Evolutionary conservation across 2,797 vertebrate genomes (phyloP), one percentile per base, ranked within the genome.

Genomic region (Odontamblyopus lacepedii): DNA sequence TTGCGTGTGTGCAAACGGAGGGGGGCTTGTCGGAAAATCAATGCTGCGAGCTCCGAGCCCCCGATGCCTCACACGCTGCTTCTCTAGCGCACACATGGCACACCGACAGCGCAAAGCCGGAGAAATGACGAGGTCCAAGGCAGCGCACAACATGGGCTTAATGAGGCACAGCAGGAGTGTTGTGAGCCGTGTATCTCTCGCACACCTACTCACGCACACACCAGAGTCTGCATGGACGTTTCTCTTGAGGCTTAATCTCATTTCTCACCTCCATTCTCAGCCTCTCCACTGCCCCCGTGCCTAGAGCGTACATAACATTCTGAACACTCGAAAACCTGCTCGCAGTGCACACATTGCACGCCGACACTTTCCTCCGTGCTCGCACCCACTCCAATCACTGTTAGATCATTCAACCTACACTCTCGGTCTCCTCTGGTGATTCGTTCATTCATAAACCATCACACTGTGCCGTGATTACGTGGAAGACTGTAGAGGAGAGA

Each of bases 131-230:
- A 86, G 87, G 91, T 92, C 89, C 78, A 82, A 83, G 85, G 88
- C 88, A 77, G 83, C 76, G 83, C 91, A 51, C 91, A 87, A 90
- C 90, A 88, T 89, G 92, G 88, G 88, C 87, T 92, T 92, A 92
- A 93, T 93, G 91, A 93, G 91, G 89, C 91, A 83, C 91, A 92
- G 91, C 90, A 91, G 91, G 90, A 74, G 87, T 29, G 85, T 85
- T 77, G 68, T 50, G 79, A 56, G 62, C 82, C 74, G 83, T 70
- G 78, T 69, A 74, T 79, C 83, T 77, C 88, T 78, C 88, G 71
- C 85, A 81, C 87, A 85, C 87, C 71, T 79, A 72, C 78, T 56
- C 67, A 51, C 66, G 19, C 67, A 57, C 68, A 63, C 66, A 38
- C 13, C 9, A 53, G 0, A 32, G 78, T 76, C 72, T 70, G 71